phyloP scores from a whole-genome alignment of 2,888 invertebrate species.

The Amphipoea lucens region DNA sequence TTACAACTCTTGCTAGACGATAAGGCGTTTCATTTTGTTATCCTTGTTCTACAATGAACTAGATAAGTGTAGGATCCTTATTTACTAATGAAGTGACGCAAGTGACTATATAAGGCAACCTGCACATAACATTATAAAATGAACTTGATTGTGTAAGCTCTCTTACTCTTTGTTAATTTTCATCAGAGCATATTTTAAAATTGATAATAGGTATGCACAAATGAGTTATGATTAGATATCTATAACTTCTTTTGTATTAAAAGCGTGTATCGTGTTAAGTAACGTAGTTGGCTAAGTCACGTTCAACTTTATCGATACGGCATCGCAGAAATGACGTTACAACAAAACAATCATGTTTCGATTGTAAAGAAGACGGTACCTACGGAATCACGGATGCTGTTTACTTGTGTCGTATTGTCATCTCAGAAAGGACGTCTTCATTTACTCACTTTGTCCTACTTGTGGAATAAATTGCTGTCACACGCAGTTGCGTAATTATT shows the following conservation, averaged over 20 bases:
- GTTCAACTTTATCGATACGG: slow-evolving; percentile 81
- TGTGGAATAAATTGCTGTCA: neutral
- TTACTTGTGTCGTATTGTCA: slow-evolving; percentile 19
- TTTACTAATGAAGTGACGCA: neutral
- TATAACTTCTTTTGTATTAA: slow-evolving; percentile 81
- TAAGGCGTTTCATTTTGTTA: neutral
- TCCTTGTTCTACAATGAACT: neutral
- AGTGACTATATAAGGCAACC: neutral
- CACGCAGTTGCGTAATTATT: neutral
- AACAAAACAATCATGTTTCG: slow-evolving; percentile 71
- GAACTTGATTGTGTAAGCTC: slow-evolving; percentile 43
- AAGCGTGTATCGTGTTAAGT: slow-evolving; percentile 81
- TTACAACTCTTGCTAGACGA: neutral
- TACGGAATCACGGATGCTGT: slow-evolving; percentile 22
- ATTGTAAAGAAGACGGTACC: slow-evolving; percentile 59
- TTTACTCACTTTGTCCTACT: slow-evolving; percentile 2
- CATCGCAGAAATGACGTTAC: slow-evolving; percentile 83
- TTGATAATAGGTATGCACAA: slow-evolving; percentile 82
- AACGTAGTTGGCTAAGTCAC: slow-evolving; percentile 86
- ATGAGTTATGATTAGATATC: slow-evolving; percentile 82
- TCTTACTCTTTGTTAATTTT: slow-evolving; percentile 71
- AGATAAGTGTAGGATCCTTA: neutral
- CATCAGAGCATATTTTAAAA: slow-evolving; percentile 80
- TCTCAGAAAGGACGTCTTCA: neutral
- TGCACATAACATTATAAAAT: slow-evolving; percentile 17